A percentile compares a stretch with the other conserved stretches of the same genome.
Conservation (phyloP, 2,113 vertebrate species). For the Gobiocypris rarus region DNA sequence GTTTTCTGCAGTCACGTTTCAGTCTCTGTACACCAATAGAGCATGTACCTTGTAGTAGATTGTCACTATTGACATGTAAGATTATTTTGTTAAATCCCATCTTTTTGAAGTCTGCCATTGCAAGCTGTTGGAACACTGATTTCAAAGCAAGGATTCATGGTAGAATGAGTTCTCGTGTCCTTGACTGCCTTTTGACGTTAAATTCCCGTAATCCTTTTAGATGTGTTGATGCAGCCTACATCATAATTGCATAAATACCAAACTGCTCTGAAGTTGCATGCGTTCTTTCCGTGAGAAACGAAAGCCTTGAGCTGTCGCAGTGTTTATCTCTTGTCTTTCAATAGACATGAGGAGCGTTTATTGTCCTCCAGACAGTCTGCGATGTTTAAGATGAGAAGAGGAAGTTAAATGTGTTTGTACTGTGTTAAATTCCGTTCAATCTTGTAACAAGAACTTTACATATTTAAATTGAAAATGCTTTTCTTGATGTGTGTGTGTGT, state of each 20-base stretch:
- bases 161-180: neutral
- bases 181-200: neutral
- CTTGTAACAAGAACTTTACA: neutral
- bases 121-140: neutral
- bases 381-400: neutral
- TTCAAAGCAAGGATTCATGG: neutral
- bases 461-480: too few species aligned
- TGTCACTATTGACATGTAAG: neutral
- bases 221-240: constrained; percentile 13
- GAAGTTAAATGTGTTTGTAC: neutral
- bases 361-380: neutral
- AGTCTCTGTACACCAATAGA: neutral
- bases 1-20: constrained; percentile 5
- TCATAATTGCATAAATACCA: constrained; percentile 15
- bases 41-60: neutral
- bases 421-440: neutral
- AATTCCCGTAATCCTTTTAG: neutral
- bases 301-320: neutral
- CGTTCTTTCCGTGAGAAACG: neutral
- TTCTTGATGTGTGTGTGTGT: too few species aligned
- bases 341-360: neutral
- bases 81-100: constrained; percentile 13
- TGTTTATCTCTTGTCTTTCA: constrained; percentile 1
- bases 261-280: neutral
- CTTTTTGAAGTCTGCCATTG: neutral